Percentiles rank a stretch among this genome's conserved stretches.
phyloP scores from a whole-genome alignment of 2,113 vertebrate species.

The Mustela nigripes region DNA sequence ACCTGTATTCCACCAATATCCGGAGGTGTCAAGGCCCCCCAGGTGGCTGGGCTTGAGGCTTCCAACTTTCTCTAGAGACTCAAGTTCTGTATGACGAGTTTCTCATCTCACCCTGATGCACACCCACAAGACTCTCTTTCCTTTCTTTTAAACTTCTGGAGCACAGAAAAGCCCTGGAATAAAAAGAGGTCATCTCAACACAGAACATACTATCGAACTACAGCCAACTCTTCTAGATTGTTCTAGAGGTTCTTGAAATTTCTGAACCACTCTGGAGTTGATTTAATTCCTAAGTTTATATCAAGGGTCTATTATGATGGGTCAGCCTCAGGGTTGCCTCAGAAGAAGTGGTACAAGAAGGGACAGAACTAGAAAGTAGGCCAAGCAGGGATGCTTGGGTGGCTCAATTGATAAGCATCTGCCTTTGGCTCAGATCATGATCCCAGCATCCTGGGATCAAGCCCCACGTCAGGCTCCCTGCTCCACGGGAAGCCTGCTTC shows the following conservation, averaged over 20 bases:
- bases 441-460: too few species aligned
- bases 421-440: too few species aligned
- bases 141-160: background rate
- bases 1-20: background rate
- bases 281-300: slow-evolving; percentile 67
- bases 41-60: background rate
- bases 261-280: slow-evolving; percentile 52
- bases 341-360: background rate
- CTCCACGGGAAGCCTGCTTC: too few species aligned
- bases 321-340: slow-evolving; percentile 29
- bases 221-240: background rate
- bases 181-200: background rate
- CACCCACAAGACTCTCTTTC: background rate
- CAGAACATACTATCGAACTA: background rate
- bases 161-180: background rate
- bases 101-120: background rate
- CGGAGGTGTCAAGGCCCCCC: background rate
- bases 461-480: too few species aligned
- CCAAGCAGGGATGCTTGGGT: background rate
- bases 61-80: background rate
- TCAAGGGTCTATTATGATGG: background rate
- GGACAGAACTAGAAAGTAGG: background rate
- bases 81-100: background rate
- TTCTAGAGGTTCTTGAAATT: slow-evolving; percentile 54
- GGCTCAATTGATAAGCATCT: too few species aligned